Evolutionary conservation across 2,113 vertebrate species (phyloP).

Genomic region (Austrofundulus limnaeus): DNA sequence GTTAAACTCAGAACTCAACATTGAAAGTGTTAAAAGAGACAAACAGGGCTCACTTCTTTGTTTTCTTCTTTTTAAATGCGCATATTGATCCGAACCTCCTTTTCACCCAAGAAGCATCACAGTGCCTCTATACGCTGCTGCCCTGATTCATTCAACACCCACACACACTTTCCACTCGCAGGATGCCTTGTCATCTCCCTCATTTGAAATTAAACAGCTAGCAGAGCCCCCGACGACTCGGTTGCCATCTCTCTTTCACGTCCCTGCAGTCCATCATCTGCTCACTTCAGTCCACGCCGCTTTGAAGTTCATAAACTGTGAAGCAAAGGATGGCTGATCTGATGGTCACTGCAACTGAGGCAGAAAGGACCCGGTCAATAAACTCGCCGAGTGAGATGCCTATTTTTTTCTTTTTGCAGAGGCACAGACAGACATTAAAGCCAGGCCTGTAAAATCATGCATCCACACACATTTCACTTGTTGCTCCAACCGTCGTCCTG

Average conservation of each 20-base stretch:
- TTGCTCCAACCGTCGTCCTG: constrained; percentile 17
- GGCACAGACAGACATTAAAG: constrained; percentile 37
- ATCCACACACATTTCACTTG: constrained; percentile 31
- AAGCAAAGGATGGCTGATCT: constrained; percentile 63
- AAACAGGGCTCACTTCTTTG: constrained; percentile 23
- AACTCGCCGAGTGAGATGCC: constrained; percentile 48
- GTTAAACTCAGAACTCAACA: constrained; percentile 8
- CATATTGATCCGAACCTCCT: constrained; percentile 45
- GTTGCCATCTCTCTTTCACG: constrained; percentile 37
- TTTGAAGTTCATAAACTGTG: constrained; percentile 67
- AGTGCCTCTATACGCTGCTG: constrained; percentile 11
- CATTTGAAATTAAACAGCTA: constrained; percentile 60
- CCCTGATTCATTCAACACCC: constrained; percentile 49
- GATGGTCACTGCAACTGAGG: constrained; percentile 61
- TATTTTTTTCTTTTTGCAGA: constrained; percentile 38
- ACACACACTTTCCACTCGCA: constrained; percentile 16
- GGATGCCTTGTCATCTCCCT: constrained; percentile 47
- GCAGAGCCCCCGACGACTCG: constrained; percentile 28
- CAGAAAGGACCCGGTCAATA: constrained; percentile 56
- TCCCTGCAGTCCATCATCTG: constrained; percentile 59
- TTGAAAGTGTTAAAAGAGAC: constrained; percentile 5
- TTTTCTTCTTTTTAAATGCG: constrained; percentile 25
- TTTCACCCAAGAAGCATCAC: constrained; percentile 26
- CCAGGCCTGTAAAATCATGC: constrained; percentile 24
- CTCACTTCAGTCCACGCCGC: constrained; percentile 16